Evolutionary conservation across 1,140 invertebrate species (phyloP).

Genomic region (Archivesica marissinica): DNA sequence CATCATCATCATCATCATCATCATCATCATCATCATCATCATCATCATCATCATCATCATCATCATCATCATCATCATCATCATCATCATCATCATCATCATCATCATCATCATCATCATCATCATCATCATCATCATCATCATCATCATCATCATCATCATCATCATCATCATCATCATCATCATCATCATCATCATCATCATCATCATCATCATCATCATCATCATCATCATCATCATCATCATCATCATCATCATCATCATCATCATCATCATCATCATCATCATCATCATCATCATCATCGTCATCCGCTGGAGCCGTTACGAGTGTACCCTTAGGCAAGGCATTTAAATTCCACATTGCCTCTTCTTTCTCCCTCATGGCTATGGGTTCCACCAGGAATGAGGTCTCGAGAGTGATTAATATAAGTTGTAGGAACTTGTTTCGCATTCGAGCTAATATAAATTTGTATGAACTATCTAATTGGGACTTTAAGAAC

Average conservation of each 20-base stretch:
- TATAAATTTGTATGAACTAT: no score
- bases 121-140: conserved; percentile 2
- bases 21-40: no score
- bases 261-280: conserved; percentile 2
- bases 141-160: conserved; percentile 2
- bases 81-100: conserved; percentile 2
- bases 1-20: no score
- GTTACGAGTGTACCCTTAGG: no score
- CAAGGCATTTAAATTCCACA: no score
- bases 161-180: conserved; percentile 2
- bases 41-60: conserved; percentile 2
- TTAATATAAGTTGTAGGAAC: background rate
- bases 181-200: conserved; percentile 2
- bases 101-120: conserved; percentile 2
- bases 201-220: conserved; percentile 2
- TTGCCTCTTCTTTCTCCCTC: no score
- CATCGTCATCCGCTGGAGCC: background rate
- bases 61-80: conserved; percentile 2
- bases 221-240: conserved; percentile 2
- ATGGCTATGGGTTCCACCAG: no score
- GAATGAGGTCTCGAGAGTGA: no score
- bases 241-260: conserved; percentile 2
- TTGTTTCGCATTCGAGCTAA: no score
- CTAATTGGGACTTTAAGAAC: no score
- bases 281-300: conserved; percentile 2